Evolutionary conservation across 2,113 vertebrate species (phyloP), one percentile per base, ranked within the genome.

Genomic region (Ellobius talpinus): DNA sequence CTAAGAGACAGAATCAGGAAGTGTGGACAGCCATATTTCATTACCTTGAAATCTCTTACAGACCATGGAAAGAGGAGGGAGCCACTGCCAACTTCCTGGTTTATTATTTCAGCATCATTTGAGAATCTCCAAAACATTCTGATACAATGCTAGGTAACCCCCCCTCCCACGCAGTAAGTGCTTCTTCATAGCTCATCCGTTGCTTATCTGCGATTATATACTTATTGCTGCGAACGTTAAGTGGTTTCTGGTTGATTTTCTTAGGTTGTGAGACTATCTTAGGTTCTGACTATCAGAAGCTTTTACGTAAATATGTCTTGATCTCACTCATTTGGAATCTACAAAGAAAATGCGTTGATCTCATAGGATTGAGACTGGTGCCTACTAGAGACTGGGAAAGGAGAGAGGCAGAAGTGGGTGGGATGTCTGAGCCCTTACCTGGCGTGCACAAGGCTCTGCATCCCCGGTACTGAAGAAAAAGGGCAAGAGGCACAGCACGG

Each of bases 71-170:
- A 78, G n/a, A 95, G 63, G 33, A 87, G 78, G 39, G 77, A 7
- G 68, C 23, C 5, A 50, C 29, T 90, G 88, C 70, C 92, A 93
- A 77, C 76, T 97, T 97, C 79, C 92, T 96, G 85, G 79, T 96
- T 96, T 96, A 85, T 90, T 92, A 76, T 92, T 96, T 42, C 96
- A 97, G 94, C 84, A 96, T 97, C 50, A 66, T 79, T 92, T 72
- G 93, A 26, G 47, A 7, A 87, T 42, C 23, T 84, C 70, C 55
- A 87, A 84, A 95, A 85, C 84, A 91, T 39, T 87, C 68, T 96
- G 84, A 21, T 31, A 66, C 1, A 79, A 31, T 39, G 4, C 42
- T 58, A 84, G 65, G 87, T 84, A 89, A 90, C 84, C 16, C 19
- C 45, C 14, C 24, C 14, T 7, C n/a, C 5, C 42, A 72, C 3